Conservation (phyloP, 2,888 invertebrate species). For the Mythimna loreyi region DNA sequence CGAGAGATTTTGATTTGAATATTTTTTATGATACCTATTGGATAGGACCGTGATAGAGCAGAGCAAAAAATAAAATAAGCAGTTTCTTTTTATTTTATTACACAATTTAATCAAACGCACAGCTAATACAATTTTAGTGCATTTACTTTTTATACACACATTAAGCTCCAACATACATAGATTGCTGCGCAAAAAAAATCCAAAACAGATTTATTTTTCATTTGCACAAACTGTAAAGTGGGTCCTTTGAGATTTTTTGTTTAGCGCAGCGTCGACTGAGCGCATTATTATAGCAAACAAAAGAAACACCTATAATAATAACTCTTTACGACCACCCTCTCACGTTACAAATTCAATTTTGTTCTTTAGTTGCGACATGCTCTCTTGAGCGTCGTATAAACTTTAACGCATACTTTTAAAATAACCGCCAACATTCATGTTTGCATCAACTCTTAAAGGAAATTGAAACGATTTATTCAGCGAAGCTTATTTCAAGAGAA, state of each 20-base stretch:
- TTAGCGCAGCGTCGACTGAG: slow-evolving; percentile 52
- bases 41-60: not conserved
- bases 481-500: slow-evolving; percentile 59
- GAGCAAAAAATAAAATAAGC: not conserved
- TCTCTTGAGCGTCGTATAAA: slow-evolving; percentile 71
- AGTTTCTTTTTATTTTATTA: slow-evolving; percentile 19
- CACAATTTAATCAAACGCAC: slow-evolving; percentile 6
- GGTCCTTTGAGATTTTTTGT: slow-evolving; percentile 62
- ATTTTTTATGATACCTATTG: not conserved
- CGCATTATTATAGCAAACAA: slow-evolving; percentile 74
- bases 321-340: slow-evolving; percentile 73
- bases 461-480: slow-evolving; percentile 69
- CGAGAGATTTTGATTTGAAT: not conserved
- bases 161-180: slow-evolving; percentile 35
- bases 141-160: slow-evolving; percentile 25
- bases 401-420: slow-evolving; percentile 75
- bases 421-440: slow-evolving; percentile 75
- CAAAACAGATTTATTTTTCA: slow-evolving; percentile 57
- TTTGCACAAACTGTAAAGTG: slow-evolving; percentile 55
- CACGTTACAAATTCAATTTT: slow-evolving; percentile 83
- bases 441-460: slow-evolving; percentile 70
- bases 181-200: slow-evolving; percentile 43
- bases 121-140: slow-evolving; percentile 23
- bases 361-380: slow-evolving; percentile 73
- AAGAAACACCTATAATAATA: slow-evolving; percentile 76